Evolutionary conservation across 2,113 vertebrate species (phyloP).

Genomic region (Centrocercus urophasianus): DNA sequence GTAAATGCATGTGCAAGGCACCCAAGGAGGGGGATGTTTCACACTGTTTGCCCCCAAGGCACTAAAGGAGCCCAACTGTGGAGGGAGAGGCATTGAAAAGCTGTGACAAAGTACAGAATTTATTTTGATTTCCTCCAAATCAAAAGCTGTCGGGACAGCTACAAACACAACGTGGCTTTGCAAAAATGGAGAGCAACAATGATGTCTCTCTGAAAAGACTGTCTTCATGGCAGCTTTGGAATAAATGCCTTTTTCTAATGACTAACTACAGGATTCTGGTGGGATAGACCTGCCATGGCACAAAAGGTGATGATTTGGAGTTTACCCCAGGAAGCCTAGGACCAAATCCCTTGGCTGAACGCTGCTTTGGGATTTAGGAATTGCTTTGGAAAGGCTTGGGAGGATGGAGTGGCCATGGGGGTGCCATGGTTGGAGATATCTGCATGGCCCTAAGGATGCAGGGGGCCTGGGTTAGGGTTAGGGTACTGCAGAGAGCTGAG

Average conservation of each 20-base stretch:
- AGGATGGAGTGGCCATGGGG: neutral
- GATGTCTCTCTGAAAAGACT: neutral
- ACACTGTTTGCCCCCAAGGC: neutral
- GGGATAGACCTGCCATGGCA: accelerated
- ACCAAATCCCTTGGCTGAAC: neutral
- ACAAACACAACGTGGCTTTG: neutral
- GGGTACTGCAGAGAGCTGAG: neutral
- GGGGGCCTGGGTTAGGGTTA: neutral
- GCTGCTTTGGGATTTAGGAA: neutral
- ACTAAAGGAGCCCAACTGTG: neutral
- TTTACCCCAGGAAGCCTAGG: neutral
- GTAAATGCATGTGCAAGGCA: neutral
- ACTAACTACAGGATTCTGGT: neutral
- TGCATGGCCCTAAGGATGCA: neutral
- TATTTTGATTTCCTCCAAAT: neutral
- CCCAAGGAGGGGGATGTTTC: neutral
- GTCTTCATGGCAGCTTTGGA: neutral
- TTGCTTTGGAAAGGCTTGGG: neutral
- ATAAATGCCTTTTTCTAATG: neutral
- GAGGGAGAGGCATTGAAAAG: neutral
- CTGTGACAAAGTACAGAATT: neutral
- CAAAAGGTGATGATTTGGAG: neutral
- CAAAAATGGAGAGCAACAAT: neutral
- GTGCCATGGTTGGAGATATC: neutral
- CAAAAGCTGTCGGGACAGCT: neutral